Evolutionary conservation across 1,140 invertebrate genomes (phyloP), one percentile per base, ranked within the genome.

Genomic region (Drosophila persimilis): DNA sequence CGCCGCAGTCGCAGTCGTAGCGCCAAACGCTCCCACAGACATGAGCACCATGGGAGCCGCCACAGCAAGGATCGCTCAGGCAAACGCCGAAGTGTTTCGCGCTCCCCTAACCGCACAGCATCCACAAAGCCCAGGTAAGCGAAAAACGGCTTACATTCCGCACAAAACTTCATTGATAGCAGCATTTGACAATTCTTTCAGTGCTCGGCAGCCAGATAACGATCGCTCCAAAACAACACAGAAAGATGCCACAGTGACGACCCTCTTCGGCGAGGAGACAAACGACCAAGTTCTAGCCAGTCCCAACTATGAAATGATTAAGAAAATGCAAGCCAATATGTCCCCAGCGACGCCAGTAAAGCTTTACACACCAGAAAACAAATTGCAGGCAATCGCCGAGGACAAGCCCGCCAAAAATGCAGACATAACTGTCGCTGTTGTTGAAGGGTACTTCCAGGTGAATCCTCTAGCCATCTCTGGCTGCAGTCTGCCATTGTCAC

Each of bases 1-100:
- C 62, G 53, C 2, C 44, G 56, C 20, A 73, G 54, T 29, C 72
- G 48, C 2, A 77, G 65, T 35, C 60, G 72, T 9, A 73, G 62
- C 45, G 71, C 63, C 8, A 73, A 35, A 7, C 71, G 57, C 15
- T 45, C 9, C n/a, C 7, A 8, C 1, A 26, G 26, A 5, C 17
- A 57, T 20, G 43, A 65, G 6, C 31, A 48, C 0, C 47, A 52
- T n/a, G 29, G 47, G 0, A 64, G 55, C 24, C 52, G 53, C 0
- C 26, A 52, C 0, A 47, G 15, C 20, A 64, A 46, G 11, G 22
- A 56, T 4, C 31, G 50, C 6, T 11, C 22, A 13, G 9, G 2
- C 20, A 52, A 31, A 29, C 67, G 54, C 0, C 56, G 56, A 6
- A 83, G 74, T 31, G 46, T 47, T 13, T 78, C 79, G 2, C 46